Evolutionary conservation across 2,113 vertebrate genomes (phyloP), one percentile per base, ranked within the genome.

Genomic region (Myotis brandtii): DNA sequence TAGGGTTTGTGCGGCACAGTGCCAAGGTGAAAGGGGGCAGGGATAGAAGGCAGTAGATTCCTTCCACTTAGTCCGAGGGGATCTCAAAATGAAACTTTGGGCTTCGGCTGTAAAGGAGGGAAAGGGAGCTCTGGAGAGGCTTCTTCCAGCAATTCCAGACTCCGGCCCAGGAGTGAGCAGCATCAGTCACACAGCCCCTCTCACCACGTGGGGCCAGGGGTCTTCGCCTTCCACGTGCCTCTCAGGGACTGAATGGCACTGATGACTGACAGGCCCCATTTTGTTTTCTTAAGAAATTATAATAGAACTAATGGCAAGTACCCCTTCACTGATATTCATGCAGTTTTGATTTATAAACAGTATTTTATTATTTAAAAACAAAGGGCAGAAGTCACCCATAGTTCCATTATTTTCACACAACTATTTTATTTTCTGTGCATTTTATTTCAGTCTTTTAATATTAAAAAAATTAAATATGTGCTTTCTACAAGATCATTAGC

Each of bases 241-340:
- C 7, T 75, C 76, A 6, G 56, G 56, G 59, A 62, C 4, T 37
- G n/a, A 82, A 18, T 82, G 32, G 43, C 30, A 14, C 50, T 52
- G 27, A 66, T 52, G 32, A 52, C 43, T 46, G 67, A 54, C 34
- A 23, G 69, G 43, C 30, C 17, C 69, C 69, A 11, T 73, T 82
- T 75, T 89, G 34, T 84, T 89, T 83, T 69, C 59, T 94, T 84
- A 75, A 75, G 77, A 67, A 76, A 46, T 69, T 89, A 48, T 56
- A 83, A 82, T 94, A 89, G 40, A 84, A 77, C 23, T 34, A 77
- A 52, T 77, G 32, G 37, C 48, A 69, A 50, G n/a, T 54, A 66
- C 34, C 16, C 21, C 27, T 89, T 56, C 48, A 56, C 17, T 84
- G 23, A 48, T 94, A 59, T 21, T 76, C 59, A 67, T 75, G 37